These are phyloP conservation scores for Drosophila subsilvestris DNA, from an alignment of 2,888 invertebrate species.

Conservation along the genomic window DNA sequence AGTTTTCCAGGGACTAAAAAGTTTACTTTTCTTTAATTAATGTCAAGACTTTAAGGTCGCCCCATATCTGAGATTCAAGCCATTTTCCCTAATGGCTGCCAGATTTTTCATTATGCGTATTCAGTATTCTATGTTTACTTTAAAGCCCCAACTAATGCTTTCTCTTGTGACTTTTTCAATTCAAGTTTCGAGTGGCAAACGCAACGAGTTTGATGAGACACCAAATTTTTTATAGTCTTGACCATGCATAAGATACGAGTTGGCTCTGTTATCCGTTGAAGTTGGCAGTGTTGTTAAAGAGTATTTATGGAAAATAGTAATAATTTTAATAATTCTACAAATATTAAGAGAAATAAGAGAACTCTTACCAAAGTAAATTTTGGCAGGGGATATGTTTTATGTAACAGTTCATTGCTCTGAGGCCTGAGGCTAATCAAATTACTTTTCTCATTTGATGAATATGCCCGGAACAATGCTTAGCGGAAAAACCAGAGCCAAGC, in stretches of 20 bases:
- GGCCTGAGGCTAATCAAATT: constrained; percentile 43
- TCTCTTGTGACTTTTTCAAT: constrained; percentile 5
- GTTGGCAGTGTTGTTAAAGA: too few relatives aligned
- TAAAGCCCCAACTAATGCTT: constrained; percentile 3
- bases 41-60: constrained; percentile 39
- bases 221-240: neutral
- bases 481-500: neutral
- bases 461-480: constrained; percentile 30
- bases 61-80: constrained; percentile 7
- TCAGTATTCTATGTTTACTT: constrained; percentile 40
- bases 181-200: neutral
- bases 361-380: too few relatives aligned
- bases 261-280: constrained; percentile 15
- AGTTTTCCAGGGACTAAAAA: constrained; percentile 15
- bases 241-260: constrained; percentile 6
- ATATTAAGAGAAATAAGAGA: too few relatives aligned
- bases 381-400: constrained; percentile 32
- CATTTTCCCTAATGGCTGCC: constrained; percentile 41
- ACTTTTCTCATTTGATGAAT: constrained; percentile 47
- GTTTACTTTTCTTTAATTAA: constrained; percentile 39
- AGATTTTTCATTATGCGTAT: constrained; percentile 47
- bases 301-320: too few relatives aligned
- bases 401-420: constrained; percentile 50
- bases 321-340: too few relatives aligned
- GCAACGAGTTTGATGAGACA: constrained; percentile 12